Base-by-base conservation (phyloP, 2,888 invertebrate species). In the Drosophila atripex region DNA sequence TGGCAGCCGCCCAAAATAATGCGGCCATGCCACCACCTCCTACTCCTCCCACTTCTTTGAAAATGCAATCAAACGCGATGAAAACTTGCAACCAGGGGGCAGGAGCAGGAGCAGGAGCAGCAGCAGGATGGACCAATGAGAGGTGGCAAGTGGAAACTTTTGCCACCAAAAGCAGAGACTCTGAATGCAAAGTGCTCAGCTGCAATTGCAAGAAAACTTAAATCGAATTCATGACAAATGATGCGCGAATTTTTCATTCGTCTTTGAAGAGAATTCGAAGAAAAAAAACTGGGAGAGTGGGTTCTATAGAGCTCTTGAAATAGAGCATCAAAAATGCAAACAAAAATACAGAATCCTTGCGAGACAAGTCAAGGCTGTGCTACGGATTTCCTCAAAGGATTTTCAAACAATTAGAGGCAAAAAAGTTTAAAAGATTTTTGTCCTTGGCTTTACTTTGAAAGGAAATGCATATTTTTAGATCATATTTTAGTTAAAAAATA, bases 211-310 rank as follows among this genome's bases (percentile, higher is more conserved):
- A 64, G 71, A 66, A 54, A 78, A 86, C 80, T 84, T 88, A 73
- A 84, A 84, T 84, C 80, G 86, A 84, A 84, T 86, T 79, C 76
- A 86, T 76, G 88, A 88, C 83, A 84, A 88, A 82, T 88, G 83
- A 86, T 83, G 76, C 79, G 83, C 76, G 74, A 75, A 86, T 87
- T 83, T 75, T 85, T 70, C 69, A 78, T 63, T 57, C 61, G 71
- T 61, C 47, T 32, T 54, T 38, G 45, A 25, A 32, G 25, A 58
- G 12, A 50, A 32, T 12, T 21, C 16, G n/a, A 28, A n/a, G 8
- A 28, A 28, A 28, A 25, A 23, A 25, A 8, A 5, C 7, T 21
- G 41, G 21, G n/a, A n/a, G 23, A 21, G 21, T 23, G 1, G 4
- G 4, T 28, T 28, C 28, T 9, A 28, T 2, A 38, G 28, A 21